Evolutionary conservation across 2,888 invertebrate species (phyloP).

Genomic region (Dexiosoma caninum): DNA sequence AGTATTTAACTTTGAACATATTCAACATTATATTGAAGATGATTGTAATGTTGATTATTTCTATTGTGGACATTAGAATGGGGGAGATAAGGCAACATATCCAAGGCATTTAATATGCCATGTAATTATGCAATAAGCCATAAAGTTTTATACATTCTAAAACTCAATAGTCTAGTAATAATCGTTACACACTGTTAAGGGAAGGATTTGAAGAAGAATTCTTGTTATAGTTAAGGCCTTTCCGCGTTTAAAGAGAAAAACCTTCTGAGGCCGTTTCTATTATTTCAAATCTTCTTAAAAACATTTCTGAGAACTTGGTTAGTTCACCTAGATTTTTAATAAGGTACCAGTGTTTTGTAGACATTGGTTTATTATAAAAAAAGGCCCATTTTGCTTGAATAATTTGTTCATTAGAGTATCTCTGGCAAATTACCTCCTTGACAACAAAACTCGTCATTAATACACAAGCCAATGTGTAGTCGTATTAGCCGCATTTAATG

Average conservation of each 20-base stretch:
- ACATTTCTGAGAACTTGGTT: no score
- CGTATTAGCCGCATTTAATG: slow-evolving; percentile 58
- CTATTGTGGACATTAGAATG: slow-evolving; percentile 19
- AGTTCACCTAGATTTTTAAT: no score
- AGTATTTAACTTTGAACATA: not conserved
- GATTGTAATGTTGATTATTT: slow-evolving; percentile 44
- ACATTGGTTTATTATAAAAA: not conserved
- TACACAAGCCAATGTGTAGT: not conserved
- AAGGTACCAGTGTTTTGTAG: not conserved
- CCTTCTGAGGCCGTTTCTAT: no score
- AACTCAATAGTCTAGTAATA: slow-evolving; percentile 46
- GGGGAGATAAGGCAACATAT: slow-evolving; percentile 6
- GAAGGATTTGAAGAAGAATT: not conserved
- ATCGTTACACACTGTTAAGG: not conserved
- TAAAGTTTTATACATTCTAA: slow-evolving; percentile 55
- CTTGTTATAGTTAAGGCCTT: not conserved
- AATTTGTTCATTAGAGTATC: not conserved
- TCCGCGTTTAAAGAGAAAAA: not conserved
- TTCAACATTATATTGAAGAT: not conserved
- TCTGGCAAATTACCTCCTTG: not conserved
- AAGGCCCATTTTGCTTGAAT: not conserved
- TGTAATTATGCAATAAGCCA: slow-evolving; percentile 53
- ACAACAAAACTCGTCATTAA: not conserved
- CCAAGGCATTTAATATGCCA: slow-evolving; percentile 25
- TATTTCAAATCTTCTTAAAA: no score